Conservation (phyloP, 2,888 invertebrate genomes). For the Diplazon laetatorius region DNA sequence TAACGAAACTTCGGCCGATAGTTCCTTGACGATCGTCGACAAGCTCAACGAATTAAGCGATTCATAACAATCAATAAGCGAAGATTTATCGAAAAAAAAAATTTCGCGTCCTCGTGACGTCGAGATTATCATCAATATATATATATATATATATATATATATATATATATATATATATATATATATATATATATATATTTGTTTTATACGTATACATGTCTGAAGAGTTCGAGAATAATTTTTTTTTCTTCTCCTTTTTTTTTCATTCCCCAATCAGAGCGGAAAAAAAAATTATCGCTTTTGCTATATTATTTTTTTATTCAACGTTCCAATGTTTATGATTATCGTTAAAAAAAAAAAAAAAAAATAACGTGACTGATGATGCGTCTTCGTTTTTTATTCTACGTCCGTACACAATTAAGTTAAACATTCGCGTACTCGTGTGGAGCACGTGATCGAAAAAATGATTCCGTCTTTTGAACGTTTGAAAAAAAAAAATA, state of each 20-base stretch:
- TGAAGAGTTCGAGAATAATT: conserved; percentile 52
- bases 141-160: conserved; percentile 46
- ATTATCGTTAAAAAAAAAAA: conserved; percentile 35
- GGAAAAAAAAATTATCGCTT: conserved; percentile 30
- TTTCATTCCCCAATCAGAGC: not conserved
- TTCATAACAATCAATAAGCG: conserved; percentile 68
- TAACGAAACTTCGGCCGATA: conserved; percentile 47
- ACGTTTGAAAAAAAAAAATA: conserved; percentile 17
- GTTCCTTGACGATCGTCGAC: conserved; percentile 68
- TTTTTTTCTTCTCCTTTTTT: conserved; percentile 27
- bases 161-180: conserved; percentile 50
- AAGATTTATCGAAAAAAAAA: conserved; percentile 50
- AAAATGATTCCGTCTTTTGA: conserved; percentile 43
- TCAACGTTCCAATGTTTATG: conserved; percentile 29
- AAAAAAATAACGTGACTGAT: conserved; percentile 29
- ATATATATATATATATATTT: conserved; percentile 37
- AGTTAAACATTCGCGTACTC: conserved; percentile 28
- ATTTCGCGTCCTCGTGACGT: no score
- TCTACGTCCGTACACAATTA: conserved; percentile 21
- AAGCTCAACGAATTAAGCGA: conserved; percentile 69
- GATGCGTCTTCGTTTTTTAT: conserved; percentile 36
- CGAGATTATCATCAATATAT: conserved; percentile 53
- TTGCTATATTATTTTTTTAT: conserved; percentile 55
- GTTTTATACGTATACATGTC: conserved; percentile 54
- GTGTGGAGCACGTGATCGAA: not conserved